These are phyloP conservation scores for Botia almorhae DNA, from an alignment of 2,797 vertebrate species.

Conservation along the genomic window DNA sequence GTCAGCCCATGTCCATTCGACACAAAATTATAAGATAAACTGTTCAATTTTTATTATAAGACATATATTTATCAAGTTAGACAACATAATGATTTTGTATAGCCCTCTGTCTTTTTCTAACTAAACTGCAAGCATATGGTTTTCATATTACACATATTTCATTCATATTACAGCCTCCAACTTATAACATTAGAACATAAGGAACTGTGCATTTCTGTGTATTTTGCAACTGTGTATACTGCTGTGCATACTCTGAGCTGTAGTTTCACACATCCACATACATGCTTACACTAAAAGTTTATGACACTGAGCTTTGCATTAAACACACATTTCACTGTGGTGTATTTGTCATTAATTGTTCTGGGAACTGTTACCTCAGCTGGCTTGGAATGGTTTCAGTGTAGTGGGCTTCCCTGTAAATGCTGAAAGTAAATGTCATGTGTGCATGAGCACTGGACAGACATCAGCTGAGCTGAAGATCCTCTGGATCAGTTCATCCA, in stretches of 20 bases:
- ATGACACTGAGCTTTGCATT: constrained; percentile 22
- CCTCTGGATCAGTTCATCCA: background rate
- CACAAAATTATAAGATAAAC: background rate
- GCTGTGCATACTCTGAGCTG: background rate
- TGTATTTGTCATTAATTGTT: constrained; percentile 26
- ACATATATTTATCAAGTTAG: constrained; percentile 23
- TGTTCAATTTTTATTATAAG: background rate
- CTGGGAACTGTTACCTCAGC: constrained; percentile 25
- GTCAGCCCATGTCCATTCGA: constrained; percentile 15
- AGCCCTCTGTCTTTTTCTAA: background rate
- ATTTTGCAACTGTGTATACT: background rate
- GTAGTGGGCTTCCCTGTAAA: background rate
- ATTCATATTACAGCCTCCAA: background rate
- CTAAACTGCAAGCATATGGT: constrained; percentile 2
- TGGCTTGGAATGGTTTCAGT: background rate
- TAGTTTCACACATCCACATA: background rate
- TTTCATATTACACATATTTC: background rate
- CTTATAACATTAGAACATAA: background rate
- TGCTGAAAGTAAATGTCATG: constrained; percentile 32
- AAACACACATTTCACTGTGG: constrained; percentile 51
- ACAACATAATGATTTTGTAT: constrained; percentile 9
- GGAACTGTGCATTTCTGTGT: background rate
- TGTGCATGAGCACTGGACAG: constrained; percentile 30
- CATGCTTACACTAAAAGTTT: constrained; percentile 30
- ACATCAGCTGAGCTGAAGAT: constrained; percentile 4